Percentiles rank a stretch among this genome's conserved stretches.
These are phyloP conservation scores for Amphimedon queenslandica DNA, from an alignment of 37 sponge, comb jelly and placozoan species.

Conservation along the genomic window DNA sequence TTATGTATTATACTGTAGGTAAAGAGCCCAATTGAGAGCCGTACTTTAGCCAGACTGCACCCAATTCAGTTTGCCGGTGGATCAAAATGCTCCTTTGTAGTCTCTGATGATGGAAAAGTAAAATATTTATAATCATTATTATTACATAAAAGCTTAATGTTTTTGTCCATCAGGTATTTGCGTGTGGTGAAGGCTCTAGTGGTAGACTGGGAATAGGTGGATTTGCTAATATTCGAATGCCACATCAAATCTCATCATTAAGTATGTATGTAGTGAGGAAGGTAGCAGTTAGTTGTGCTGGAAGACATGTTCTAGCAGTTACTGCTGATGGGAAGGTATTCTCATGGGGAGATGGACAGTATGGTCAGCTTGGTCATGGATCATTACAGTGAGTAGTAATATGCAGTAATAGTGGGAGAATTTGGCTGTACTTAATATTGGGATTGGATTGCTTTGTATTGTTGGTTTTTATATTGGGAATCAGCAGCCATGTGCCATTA, in stretches of 20 bases:
- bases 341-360: constrained; percentile 98
- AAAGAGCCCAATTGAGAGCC: constrained; percentile 52
- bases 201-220: constrained; percentile 79
- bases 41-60: constrained; percentile 55
- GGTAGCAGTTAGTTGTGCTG: constrained; percentile 70
- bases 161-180: constrained; percentile 63
- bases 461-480: not conserved
- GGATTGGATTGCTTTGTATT: too few relatives aligned
- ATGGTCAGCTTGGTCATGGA: constrained; percentile 97
- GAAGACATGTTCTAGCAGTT: constrained; percentile 85
- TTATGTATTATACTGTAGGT: constrained; percentile 35
- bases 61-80: constrained; percentile 79
- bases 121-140: too few relatives aligned
- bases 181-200: constrained; percentile 79
- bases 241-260: constrained; percentile 53
- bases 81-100: constrained; percentile 70
- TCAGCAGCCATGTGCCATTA: too few relatives aligned
- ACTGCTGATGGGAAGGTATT: constrained; percentile 93
- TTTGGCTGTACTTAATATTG: too few relatives aligned
- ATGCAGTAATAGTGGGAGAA: not conserved
- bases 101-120: constrained; percentile 83
- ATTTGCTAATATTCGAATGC: constrained; percentile 18
- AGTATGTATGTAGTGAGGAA: constrained; percentile 87
- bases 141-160: not conserved
- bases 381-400: constrained; percentile 40